Base-by-base conservation (phyloP, 92 coral and sea anemone species). In the Ricordea florida region DNA sequence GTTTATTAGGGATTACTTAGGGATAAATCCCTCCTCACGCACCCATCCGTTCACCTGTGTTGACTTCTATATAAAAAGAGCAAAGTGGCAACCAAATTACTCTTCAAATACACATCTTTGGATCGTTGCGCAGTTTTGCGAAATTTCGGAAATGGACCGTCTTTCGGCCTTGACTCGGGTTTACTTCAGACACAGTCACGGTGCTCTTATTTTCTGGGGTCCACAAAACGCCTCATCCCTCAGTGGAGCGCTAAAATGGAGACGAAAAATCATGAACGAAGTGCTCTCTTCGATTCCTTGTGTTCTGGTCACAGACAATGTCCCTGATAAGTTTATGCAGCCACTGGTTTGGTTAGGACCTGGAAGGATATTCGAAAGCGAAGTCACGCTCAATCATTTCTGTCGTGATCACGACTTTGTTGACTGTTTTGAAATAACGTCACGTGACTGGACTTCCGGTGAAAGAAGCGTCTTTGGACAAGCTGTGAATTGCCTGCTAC, bases 191-290 rank as follows among this genome's bases (percentile, higher is more conserved):
- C 62, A 80, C 21, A 62, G 76, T 17, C 66, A 73, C 15, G 94
- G 90, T 6, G 94, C 84, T 8, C 9, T 89, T 34, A 69, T 89
- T 36, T 89, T 89, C 36, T 89, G 94, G 94, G 90, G 87, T 4
- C 90, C 94, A 10, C 87, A 42, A n/a, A 52, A 78, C 20, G 72
- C 76, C 1, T 42, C 66, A 24, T 78, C 90, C 23, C 41, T 89
- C 2, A 60, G 65, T 6, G 82, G 69, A 5, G 90, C 87, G 26
- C 14, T 89, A n/a, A 71, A 79, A 30, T 89, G 83, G 87, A 85
- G 57, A 70, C 32, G 23, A 16, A 66, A 66, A 27, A 59, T 72
- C 43, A 55, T 38, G n/a, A 20, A 62, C 48, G 72, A 68, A 25
- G 50, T 34, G 33, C 29, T 56, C 9, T 15, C 33, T n/a, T 34